Percentiles rank a stretch among this genome's conserved stretches.
Evolutionary conservation across 2,888 invertebrate genomes (phyloP).

Genomic region (Artemia sp.): DNA sequence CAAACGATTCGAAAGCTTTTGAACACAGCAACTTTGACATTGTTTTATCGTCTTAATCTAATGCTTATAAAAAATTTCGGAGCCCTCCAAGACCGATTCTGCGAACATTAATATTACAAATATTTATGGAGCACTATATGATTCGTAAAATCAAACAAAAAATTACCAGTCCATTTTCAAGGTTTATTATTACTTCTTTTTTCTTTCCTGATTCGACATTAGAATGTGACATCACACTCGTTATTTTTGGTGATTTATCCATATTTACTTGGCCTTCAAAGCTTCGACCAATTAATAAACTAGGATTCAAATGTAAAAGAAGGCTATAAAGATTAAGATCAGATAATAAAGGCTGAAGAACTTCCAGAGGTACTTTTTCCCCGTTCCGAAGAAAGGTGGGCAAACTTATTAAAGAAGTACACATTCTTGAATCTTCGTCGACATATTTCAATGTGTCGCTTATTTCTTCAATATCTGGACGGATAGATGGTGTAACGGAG

Average conservation of each 20-base stretch:
- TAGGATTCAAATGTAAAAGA: conserved; percentile 54
- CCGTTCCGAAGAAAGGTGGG: conserved; percentile 65
- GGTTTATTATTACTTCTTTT: conserved; percentile 18
- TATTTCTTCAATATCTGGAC: conserved; percentile 1
- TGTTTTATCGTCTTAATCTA: no score
- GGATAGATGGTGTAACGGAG: background rate
- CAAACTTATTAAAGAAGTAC: conserved; percentile 62
- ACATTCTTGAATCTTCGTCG: conserved; percentile 36
- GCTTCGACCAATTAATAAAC: conserved; percentile 37
- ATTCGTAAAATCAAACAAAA: no score
- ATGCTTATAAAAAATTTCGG: no score
- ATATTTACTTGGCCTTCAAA: conserved; percentile 22
- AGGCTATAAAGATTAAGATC: conserved; percentile 52
- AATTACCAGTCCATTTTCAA: no score
- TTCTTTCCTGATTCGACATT: conserved; percentile 24
- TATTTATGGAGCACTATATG: no score
- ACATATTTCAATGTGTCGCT: conserved; percentile 1
- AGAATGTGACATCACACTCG: conserved; percentile 21
- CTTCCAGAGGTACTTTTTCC: conserved; percentile 57
- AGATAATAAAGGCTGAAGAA: conserved; percentile 50
- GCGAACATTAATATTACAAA: no score
- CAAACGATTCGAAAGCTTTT: no score
- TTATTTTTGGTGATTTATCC: background rate
- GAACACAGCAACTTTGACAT: no score
- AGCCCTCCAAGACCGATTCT: no score